A percentile compares a stretch with the other conserved stretches of the same genome.
Evolutionary conservation across 2,113 vertebrate genomes (phyloP).

Genomic region (Cavia porcellus): DNA sequence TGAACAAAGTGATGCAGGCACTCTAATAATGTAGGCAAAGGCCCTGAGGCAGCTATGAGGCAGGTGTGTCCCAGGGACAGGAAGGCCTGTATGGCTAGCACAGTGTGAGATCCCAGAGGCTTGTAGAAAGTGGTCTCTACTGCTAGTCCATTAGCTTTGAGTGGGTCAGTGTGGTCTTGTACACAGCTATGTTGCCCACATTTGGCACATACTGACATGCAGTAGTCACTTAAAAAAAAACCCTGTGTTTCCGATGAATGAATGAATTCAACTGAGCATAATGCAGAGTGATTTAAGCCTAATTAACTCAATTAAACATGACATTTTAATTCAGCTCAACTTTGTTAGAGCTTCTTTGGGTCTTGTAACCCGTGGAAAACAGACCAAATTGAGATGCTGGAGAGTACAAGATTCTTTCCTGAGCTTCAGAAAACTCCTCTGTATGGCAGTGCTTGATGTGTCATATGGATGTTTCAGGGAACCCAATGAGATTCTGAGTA

Average conservation of each 20-base stretch:
- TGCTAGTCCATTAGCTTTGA: not conserved
- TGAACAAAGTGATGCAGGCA: not conserved
- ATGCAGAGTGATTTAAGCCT: slow-evolving; percentile 39
- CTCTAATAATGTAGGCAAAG: not conserved
- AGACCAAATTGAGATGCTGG: not conserved
- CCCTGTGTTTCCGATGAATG: slow-evolving; percentile 4
- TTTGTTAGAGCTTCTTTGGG: not conserved
- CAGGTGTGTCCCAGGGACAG: not conserved
- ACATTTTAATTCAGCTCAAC: slow-evolving; percentile 32
- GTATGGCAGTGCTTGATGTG: not conserved
- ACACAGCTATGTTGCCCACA: not conserved
- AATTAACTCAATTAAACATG: slow-evolving; percentile 34
- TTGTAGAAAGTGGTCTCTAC: not conserved
- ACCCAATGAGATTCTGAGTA: not conserved
- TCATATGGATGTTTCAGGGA: not conserved
- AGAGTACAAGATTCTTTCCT: not conserved
- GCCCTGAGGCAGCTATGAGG: not conserved
- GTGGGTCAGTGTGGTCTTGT: not conserved
- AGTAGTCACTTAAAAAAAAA: not conserved
- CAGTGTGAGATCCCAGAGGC: not conserved
- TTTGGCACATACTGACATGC: not conserved
- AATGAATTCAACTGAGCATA: slow-evolving; percentile 15
- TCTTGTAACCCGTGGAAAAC: not conserved
- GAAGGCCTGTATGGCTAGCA: not conserved
- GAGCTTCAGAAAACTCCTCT: not conserved